Percentiles rank a stretch among this genome's conserved stretches.
Conservation (phyloP, 2,113 vertebrate genomes). For the Istiophorus platypterus region DNA sequence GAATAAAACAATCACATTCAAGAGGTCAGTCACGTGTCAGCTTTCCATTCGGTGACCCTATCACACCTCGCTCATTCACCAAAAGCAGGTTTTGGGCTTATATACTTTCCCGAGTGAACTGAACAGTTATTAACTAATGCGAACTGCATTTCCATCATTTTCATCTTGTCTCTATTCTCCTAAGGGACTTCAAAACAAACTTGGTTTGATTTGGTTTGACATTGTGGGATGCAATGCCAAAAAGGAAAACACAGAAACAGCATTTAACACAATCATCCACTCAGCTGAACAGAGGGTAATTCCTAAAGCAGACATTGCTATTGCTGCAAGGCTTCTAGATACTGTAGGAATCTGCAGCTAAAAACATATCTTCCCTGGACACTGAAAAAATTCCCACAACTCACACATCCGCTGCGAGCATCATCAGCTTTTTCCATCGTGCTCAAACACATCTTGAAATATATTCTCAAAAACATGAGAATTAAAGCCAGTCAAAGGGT, state of each 20-base stretch:
- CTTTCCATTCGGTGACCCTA: constrained; percentile 47
- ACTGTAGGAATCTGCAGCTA: constrained; percentile 46
- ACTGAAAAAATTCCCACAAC: constrained; percentile 46
- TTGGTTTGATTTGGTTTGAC: constrained; percentile 21
- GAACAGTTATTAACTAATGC: neutral
- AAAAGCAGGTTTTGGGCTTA: neutral
- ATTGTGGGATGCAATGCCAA: constrained; percentile 2
- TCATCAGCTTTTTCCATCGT: constrained; percentile 34
- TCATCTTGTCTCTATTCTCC: constrained; percentile 16
- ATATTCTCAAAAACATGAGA: constrained; percentile 67
- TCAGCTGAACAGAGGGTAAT: constrained; percentile 46
- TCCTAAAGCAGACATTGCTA: constrained; percentile 59
- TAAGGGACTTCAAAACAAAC: neutral
- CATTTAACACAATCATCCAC: constrained; percentile 60
- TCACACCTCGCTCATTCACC: constrained; percentile 18
- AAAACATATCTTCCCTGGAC: constrained; percentile 29
- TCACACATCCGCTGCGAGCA: constrained; percentile 51
- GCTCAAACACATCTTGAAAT: constrained; percentile 73
- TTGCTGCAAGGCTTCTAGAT: constrained; percentile 46
- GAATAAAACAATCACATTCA: constrained; percentile 54
- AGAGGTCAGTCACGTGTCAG: constrained; percentile 64
- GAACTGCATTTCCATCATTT: constrained; percentile 21
- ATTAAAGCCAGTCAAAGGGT: constrained; percentile 61
- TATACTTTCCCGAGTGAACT: constrained; percentile 5
- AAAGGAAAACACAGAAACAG: constrained; percentile 32